Conservation (phyloP, 2,797 vertebrate species). For the Lacerta bilineata region DNA sequence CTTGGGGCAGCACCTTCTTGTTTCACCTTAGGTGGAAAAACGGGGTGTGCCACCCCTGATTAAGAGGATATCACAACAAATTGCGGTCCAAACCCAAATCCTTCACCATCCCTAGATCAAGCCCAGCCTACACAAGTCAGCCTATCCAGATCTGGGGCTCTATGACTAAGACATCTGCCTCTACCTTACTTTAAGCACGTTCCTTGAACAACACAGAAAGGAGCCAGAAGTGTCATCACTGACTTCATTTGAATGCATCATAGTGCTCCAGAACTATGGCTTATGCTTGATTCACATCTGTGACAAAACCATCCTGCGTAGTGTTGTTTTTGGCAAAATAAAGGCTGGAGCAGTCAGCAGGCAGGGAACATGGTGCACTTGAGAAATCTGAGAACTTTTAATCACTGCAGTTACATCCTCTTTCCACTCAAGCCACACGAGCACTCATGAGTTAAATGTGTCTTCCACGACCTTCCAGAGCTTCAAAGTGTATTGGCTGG, state of each 20-base stretch:
- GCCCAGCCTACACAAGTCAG: not conserved
- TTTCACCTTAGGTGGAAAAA: too few relatives aligned
- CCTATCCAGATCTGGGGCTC: not conserved
- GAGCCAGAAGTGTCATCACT: not conserved
- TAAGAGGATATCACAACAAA: too few relatives aligned
- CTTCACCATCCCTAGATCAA: not conserved
- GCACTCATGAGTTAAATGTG: not conserved
- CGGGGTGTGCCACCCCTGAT: too few relatives aligned
- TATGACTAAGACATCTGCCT: not conserved
- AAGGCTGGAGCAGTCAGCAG: not conserved
- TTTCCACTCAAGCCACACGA: conserved; percentile 7
- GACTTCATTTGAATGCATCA: not conserved
- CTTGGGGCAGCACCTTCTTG: too few relatives aligned
- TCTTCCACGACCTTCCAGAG: not conserved
- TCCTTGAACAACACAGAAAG: not conserved
- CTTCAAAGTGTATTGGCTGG: not conserved
- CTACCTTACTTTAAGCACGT: not conserved
- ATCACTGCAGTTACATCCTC: not conserved
- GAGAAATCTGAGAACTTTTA: conserved; percentile 3
- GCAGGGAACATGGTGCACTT: not conserved
- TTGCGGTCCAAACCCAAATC: too few relatives aligned
- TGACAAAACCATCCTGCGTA: not conserved
- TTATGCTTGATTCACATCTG: not conserved
- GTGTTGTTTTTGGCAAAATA: conserved; percentile 10
- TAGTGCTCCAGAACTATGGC: conserved; percentile 2